Evolutionary conservation across 2,113 vertebrate genomes (phyloP).

Genomic region (Lagopus leucura): DNA sequence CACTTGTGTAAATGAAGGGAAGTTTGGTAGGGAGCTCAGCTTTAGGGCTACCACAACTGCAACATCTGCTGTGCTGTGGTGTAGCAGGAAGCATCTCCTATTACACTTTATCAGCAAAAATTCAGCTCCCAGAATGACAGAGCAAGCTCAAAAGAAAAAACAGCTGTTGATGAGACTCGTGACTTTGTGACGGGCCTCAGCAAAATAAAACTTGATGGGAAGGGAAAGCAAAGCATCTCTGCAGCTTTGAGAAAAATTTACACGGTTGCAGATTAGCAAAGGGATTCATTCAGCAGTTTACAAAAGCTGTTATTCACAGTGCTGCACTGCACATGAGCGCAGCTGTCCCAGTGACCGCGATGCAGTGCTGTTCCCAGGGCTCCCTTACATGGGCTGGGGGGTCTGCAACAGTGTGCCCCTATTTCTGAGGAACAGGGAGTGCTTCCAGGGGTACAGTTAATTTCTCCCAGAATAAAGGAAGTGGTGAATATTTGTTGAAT

Average conservation of each 20-base stretch:
- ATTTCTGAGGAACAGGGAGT: not conserved
- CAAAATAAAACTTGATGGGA: constrained; percentile 12
- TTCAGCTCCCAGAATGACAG: constrained; percentile 40
- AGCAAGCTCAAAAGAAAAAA: constrained; percentile 50
- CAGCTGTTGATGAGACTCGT: constrained; percentile 26
- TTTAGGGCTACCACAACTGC: constrained; percentile 4
- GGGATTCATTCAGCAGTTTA: not conserved
- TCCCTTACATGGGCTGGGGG: not conserved
- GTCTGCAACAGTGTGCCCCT: not conserved
- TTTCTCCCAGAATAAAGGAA: not conserved
- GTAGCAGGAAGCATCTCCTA: constrained; percentile 59
- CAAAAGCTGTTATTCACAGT: not conserved
- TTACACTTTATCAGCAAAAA: constrained; percentile 69
- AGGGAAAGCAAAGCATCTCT: constrained; percentile 35
- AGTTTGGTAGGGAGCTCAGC: not conserved
- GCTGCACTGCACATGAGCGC: not conserved
- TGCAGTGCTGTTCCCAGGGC: not conserved
- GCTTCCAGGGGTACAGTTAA: not conserved
- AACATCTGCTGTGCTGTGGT: constrained; percentile 42
- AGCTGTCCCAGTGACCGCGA: not conserved
- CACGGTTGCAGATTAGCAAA: not conserved
- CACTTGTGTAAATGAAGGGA: not conserved
- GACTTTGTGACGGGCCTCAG: not conserved
- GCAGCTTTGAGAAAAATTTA: constrained; percentile 6
- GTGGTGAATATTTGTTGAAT: accelerated